Conservation (phyloP, 1,140 invertebrate species). For the Drosophila funebris region DNA sequence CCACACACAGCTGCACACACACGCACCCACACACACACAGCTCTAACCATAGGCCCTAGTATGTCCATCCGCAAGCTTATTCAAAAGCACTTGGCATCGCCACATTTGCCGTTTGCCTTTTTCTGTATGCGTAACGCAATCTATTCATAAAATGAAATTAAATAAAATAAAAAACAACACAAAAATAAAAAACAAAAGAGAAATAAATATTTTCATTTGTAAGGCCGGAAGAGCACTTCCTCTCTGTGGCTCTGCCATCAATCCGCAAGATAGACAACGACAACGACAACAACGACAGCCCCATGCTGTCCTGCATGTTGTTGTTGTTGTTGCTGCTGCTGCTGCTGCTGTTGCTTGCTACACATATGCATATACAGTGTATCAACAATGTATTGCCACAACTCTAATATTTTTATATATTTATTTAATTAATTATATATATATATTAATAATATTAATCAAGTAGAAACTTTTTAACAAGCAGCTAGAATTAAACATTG, state of each 20-base stretch:
- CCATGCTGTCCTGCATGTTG: conserved; percentile 26
- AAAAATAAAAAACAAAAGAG: conserved; percentile 47
- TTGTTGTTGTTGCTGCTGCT: background rate
- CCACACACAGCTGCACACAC: background rate
- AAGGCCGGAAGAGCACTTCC: conserved; percentile 81
- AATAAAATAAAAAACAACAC: conserved; percentile 71
- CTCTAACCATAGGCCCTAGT: conserved; percentile 7
- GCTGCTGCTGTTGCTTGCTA: background rate
- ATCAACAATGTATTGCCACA: background rate
- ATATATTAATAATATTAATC: too few species aligned
- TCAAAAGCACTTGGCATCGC: conserved; percentile 49
- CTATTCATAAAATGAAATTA: conserved; percentile 82
- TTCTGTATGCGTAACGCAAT: conserved; percentile 81
- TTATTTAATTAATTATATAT: too few species aligned
- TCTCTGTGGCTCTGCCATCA: conserved; percentile 49
- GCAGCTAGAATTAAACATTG: too few species aligned
- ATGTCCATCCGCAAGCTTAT: conserved; percentile 38
- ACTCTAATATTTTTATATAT: background rate
- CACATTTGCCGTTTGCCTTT: conserved; percentile 48
- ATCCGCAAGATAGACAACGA: conserved; percentile 41
- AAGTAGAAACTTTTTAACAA: too few species aligned
- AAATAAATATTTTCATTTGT: conserved; percentile 81
- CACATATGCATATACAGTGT: background rate
- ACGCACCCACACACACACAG: background rate
- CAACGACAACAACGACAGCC: conserved; percentile 3